These are phyloP conservation scores for Chymomyza caudatula DNA, from an alignment of 2,888 invertebrate species.

Conservation along the genomic window DNA sequence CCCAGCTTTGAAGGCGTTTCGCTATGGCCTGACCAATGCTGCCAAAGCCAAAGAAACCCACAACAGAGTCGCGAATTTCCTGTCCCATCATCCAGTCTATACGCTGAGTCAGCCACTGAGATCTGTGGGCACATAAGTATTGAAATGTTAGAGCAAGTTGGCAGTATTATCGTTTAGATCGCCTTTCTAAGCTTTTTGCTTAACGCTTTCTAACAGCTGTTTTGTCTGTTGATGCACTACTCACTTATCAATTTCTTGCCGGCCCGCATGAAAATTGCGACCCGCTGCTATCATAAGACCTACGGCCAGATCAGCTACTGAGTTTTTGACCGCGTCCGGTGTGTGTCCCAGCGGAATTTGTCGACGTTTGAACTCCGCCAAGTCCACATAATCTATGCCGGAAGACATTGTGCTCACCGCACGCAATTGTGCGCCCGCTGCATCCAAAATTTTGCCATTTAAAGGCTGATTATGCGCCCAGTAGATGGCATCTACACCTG, in stretches of 20 bases:
- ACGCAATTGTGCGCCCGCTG: constrained; percentile 82
- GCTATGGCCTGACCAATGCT: constrained; percentile 90
- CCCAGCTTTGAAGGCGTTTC: constrained; percentile 86
- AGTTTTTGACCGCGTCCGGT: constrained; percentile 85
- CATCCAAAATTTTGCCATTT: constrained; percentile 73
- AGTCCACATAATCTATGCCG: constrained; percentile 90
- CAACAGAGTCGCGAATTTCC: constrained; percentile 86
- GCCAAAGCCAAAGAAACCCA: constrained; percentile 92
- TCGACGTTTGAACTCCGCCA: constrained; percentile 83
- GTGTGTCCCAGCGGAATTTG: constrained; percentile 88
- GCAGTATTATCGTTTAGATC: constrained; percentile 21
- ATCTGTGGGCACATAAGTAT: constrained; percentile 73
- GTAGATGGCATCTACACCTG: constrained; percentile 75
- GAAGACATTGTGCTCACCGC: constrained; percentile 91
- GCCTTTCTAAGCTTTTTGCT: constrained; percentile 26
- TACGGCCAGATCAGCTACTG: constrained; percentile 91
- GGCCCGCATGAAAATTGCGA: constrained; percentile 87
- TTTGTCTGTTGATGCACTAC: constrained; percentile 16
- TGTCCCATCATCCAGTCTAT: constrained; percentile 88
- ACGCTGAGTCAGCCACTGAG: constrained; percentile 83
- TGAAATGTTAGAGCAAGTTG: constrained; percentile 19
- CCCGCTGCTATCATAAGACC: constrained; percentile 87
- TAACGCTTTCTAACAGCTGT: constrained; percentile 40
- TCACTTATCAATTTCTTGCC: constrained; percentile 81
- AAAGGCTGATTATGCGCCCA: constrained; percentile 76